Base-by-base conservation (phyloP, 2,113 vertebrate genomes). In the Peromyscus maniculatus region DNA sequence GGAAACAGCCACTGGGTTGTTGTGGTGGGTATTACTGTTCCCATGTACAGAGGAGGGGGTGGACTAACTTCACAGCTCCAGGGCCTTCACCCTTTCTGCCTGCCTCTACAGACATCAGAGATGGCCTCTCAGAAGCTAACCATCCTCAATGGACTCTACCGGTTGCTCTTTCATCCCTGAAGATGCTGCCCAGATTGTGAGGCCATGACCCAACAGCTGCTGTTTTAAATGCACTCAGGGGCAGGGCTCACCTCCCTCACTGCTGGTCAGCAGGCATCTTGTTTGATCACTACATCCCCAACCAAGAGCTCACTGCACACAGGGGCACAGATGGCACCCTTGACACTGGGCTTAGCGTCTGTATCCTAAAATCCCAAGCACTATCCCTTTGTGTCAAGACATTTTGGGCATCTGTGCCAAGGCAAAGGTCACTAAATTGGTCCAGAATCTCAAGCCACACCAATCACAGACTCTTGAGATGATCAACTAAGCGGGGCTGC, bases 281-380 rank as follows among this genome's bases (percentile, higher is more conserved):
- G 39, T 89, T 84, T 83, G 46, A 55, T 71, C 69, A 13, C 66
- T 67, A 78, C 13, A 75, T 59, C 79, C 79, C 69, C 83, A 83
- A 92, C 83, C n/a, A 80, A 91, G 77, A 69, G 21, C 43, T 64
- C 46, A 62, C 39, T 26, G 64, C 86, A 59, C 78, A 83, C 39
- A 12, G 91, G 72, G 36, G 39, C 84, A 79, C 88, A 93, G 80
- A 92, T 24, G 94, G 16, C 26, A 91, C 72, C 75, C 79, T 74
- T 92, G 89, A 94, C 31, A 15, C 31, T 69, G 21, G 5, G 4
- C 39, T 75, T 83, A 67, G 55, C 10, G 9, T n/a, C 75, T 95
- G 55, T 67, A 86, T 80, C 97, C 91, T 75, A 64, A 93, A 95
- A 89, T 84, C 71, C 84, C 86, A 75, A 43, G 26, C 49, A 64